These are phyloP conservation scores for Timema podura DNA, from an alignment of 2,888 invertebrate genomes.

Conservation along the genomic window DNA sequence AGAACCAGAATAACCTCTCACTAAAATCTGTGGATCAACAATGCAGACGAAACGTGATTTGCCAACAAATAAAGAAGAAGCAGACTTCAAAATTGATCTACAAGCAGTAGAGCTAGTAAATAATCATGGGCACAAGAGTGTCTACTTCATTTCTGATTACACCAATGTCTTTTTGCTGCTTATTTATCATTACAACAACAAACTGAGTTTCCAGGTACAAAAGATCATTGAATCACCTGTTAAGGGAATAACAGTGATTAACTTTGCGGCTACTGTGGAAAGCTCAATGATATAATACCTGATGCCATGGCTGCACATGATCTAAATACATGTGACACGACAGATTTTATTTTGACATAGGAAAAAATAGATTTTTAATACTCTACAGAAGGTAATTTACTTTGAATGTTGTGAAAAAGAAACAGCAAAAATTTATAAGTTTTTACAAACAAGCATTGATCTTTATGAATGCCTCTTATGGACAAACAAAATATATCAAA, in stretches of 20 bases:
- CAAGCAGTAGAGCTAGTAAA: not conserved
- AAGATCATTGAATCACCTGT: not conserved
- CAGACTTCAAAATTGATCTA: not conserved
- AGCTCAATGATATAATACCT: not conserved
- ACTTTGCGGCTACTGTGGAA: not conserved
- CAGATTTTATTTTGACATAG: not conserved
- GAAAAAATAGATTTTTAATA: not conserved
- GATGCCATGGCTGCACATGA: not conserved
- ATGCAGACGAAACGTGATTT: not conserved
- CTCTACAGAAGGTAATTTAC: not conserved
- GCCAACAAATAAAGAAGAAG: not conserved
- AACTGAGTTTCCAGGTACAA: not conserved
- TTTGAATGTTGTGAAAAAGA: not conserved
- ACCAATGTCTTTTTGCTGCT: not conserved
- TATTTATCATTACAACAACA: not conserved
- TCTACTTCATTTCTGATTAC: not conserved
- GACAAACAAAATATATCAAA: too few relatives aligned
- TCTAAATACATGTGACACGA: not conserved
- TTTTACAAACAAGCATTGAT: not conserved
- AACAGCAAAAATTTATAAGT: not conserved
- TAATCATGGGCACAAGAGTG: not conserved
- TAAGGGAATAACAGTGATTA: not conserved
- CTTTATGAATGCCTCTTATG: not conserved
- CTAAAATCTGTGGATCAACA: not conserved
- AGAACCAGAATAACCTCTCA: not conserved